phyloP scores from a whole-genome alignment of 92 coral and sea anemone genomes.

The Epizoanthus rinbou region DNA sequence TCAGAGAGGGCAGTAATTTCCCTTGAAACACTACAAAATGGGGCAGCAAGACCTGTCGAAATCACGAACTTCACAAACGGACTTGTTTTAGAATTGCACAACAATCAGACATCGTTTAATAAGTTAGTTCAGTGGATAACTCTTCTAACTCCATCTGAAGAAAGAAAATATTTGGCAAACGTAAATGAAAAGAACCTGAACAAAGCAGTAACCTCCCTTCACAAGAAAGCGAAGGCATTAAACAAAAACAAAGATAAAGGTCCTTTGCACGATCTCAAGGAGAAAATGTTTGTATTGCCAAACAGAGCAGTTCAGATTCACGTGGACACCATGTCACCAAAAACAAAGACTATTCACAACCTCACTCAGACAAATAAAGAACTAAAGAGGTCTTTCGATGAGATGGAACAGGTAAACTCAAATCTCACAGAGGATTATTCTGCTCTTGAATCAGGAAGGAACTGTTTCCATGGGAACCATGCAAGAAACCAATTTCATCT shows the following conservation, averaged over 20 bases:
- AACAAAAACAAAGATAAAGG: too few relatives aligned
- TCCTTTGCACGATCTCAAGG: too few relatives aligned
- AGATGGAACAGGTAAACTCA: not conserved
- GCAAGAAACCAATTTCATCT: too few relatives aligned
- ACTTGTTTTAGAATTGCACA: not conserved
- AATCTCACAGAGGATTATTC: too few relatives aligned
- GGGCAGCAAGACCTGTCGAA: slow-evolving; percentile 9
- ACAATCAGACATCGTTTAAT: not conserved
- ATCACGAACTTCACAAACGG: slow-evolving; percentile 1
- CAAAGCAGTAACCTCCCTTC: slow-evolving; percentile 17
- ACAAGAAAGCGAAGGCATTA: not conserved
- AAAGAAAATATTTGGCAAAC: slow-evolving; percentile 10
- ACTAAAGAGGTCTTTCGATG: not conserved
- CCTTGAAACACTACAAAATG: not conserved
- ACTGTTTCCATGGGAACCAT: too few relatives aligned
- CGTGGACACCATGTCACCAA: slow-evolving; percentile 5
- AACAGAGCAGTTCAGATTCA: too few relatives aligned
- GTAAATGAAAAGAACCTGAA: slow-evolving; percentile 8
- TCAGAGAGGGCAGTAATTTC: not conserved
- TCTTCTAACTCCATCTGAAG: slow-evolving; percentile 12
- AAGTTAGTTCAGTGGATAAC: too few relatives aligned
- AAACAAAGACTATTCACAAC: slow-evolving; percentile 28
- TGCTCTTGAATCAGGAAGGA: too few relatives aligned
- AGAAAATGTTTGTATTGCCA: too few relatives aligned
- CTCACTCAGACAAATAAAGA: not conserved